Evolutionary conservation across 35 echinoderm and acorn worm species (phyloP), one percentile per base, ranked within the genome.

Genomic region (Diadema setosum): DNA sequence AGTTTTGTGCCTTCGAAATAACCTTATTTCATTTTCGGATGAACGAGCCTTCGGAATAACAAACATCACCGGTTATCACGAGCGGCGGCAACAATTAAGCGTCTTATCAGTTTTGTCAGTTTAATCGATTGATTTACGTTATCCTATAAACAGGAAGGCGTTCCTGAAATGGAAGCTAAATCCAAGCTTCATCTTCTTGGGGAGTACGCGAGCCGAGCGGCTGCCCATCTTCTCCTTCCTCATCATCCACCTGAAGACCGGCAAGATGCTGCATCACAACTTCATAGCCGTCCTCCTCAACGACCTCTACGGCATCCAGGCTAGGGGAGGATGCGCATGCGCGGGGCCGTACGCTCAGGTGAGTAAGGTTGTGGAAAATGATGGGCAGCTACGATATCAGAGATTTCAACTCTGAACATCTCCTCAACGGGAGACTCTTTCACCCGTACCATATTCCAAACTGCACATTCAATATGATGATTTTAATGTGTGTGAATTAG

Each of bases 321-420:
- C 88, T 35, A 86, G 93, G 55, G 88, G 93, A 25, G 93, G 93
- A 7, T 95, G 93, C 50, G 93, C 93, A 83, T 95, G 93, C 84
- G 93, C 93, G 5, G 93, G 93, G 45, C 93, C 93, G 43, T 95
- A 95, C 45, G 88, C 93, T 45, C 93, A 95, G 82, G 93, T 91
- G 24, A 90, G 88, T 85, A 42, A 58, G 42, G 36, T 45, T 16
- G n/a, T 3, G 7, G 57, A 27, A 15, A n/a, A 17, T 55, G 49
- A 1, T 12, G 49, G 21, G 21, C 21, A 55, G 49, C 21, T 1
- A 55, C n/a, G n/a, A n/a, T n/a, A n/a, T n/a, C n/a, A n/a, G n/a
- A n/a, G n/a, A n/a, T n/a, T n/a, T n/a, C n/a, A n/a, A n/a, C n/a
- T n/a, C n/a, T n/a, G 21, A 21, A 21, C 52, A 14, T 57, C 52